These are phyloP conservation scores for Athalia cordata DNA, from an alignment of 2,888 invertebrate species.

Conservation along the genomic window DNA sequence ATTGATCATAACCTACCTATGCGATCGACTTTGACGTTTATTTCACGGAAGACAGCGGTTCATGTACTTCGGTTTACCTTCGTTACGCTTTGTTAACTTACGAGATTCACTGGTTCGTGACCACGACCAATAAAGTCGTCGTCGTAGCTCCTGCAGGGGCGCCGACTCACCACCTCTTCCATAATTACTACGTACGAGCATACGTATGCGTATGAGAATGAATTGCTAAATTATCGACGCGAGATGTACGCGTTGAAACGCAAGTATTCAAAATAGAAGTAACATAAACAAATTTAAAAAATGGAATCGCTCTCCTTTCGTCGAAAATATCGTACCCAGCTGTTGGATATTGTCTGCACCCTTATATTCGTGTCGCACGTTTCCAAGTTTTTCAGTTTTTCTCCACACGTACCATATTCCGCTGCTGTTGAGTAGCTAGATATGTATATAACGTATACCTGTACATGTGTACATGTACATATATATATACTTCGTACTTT, in stretches of 20 bases:
- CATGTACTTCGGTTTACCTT: slow-evolving; percentile 26
- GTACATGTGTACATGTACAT: no score
- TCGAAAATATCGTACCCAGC: no score
- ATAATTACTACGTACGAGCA: neutral
- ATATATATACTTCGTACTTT: no score
- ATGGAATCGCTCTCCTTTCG: no score
- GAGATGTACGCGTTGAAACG: neutral
- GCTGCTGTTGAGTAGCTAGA: no score
- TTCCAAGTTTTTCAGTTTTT: no score
- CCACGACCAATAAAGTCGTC: slow-evolving; percentile 16
- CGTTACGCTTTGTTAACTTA: slow-evolving; percentile 40
- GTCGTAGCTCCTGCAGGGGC: neutral
- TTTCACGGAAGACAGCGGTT: slow-evolving; percentile 40
- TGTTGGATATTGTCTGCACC: no score
- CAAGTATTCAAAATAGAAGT: neutral
- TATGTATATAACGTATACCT: no score
- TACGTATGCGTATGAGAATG: neutral
- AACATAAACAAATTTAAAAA: no score
- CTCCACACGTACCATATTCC: no score
- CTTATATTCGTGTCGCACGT: no score
- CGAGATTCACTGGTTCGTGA: slow-evolving; percentile 40
- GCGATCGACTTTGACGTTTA: slow-evolving; percentile 40
- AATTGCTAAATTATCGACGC: neutral
- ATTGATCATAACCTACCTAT: slow-evolving; percentile 6
- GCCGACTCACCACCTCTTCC: neutral